These are phyloP conservation scores for Semotilus atromaculatus DNA, from an alignment of 2,797 vertebrate species.

Conservation along the genomic window DNA sequence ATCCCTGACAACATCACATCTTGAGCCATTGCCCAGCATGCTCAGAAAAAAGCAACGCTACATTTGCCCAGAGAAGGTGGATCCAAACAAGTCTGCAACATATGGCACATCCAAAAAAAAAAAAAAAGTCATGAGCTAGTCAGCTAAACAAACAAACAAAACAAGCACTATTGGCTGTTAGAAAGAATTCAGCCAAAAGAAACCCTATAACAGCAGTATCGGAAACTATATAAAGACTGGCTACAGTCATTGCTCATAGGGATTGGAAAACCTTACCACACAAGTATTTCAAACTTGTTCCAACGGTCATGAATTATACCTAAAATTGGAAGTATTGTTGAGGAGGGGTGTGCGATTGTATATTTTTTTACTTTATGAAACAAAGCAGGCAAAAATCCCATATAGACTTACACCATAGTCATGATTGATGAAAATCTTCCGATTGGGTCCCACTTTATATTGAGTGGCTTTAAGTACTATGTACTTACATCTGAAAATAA, in stretches of 20 bases:
- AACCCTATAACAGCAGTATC: not conserved
- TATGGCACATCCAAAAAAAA: constrained; percentile 46
- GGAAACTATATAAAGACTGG: not conserved
- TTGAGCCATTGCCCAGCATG: constrained; percentile 44
- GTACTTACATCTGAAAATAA: too few relatives aligned
- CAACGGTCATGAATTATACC: not conserved
- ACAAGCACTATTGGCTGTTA: constrained; percentile 14
- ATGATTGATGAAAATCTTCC: too few relatives aligned
- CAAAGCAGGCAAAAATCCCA: not conserved
- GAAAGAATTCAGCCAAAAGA: not conserved
- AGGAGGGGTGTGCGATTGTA: not conserved
- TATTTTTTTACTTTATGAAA: not conserved
- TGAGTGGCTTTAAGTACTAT: too few relatives aligned
- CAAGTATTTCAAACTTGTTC: not conserved
- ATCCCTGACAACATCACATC: constrained; percentile 50
- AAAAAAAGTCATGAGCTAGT: constrained; percentile 22
- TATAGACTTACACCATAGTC: not conserved
- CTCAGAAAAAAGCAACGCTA: constrained; percentile 34
- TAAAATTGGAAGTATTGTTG: not conserved
- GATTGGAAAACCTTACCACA: not conserved
- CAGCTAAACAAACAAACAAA: constrained; percentile 41
- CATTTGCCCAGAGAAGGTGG: constrained; percentile 44
- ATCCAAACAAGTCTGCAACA: constrained; percentile 43
- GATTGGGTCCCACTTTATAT: too few relatives aligned
- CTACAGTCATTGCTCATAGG: not conserved